These are phyloP conservation scores for Catharus minimus DNA, from an alignment of 2,113 vertebrate genomes.

Conservation along the genomic window DNA sequence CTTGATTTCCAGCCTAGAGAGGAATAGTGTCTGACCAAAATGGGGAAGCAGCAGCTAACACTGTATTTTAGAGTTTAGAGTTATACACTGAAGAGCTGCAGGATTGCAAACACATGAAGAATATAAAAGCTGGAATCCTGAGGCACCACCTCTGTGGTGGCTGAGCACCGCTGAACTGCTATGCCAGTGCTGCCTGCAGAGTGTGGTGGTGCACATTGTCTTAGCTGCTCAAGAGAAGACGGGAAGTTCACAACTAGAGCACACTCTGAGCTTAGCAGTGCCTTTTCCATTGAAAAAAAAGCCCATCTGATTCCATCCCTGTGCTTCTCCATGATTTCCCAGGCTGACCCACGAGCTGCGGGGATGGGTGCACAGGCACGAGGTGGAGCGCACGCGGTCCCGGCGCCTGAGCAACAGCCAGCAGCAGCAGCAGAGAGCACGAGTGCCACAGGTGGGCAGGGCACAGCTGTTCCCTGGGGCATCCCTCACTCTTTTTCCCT, in stretches of 20 bases:
- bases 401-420: constrained; percentile 18
- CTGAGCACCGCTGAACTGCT: neutral
- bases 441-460: too few relatives aligned
- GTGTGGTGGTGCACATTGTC: neutral
- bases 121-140: neutral
- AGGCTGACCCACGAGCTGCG: constrained; percentile 56
- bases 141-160: neutral
- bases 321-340: neutral
- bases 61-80: neutral
- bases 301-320: too few relatives aligned
- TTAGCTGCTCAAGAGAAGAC: too few relatives aligned
- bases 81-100: too few relatives aligned
- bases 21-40: neutral
- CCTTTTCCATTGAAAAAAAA: too few relatives aligned
- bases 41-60: neutral
- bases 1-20: neutral
- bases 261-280: too few relatives aligned
- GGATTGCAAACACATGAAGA: neutral
- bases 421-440: neutral
- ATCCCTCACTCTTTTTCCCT: neutral
- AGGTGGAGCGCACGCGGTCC: constrained; percentile 46
- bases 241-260: too few relatives aligned
- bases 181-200: too few relatives aligned
- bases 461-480: too few relatives aligned
- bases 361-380: constrained; percentile 60